A percentile compares a stretch with the other conserved stretches of the same genome.
These are phyloP conservation scores for Drosophila obscura DNA, from an alignment of 1,140 invertebrate species.

Conservation along the genomic window DNA sequence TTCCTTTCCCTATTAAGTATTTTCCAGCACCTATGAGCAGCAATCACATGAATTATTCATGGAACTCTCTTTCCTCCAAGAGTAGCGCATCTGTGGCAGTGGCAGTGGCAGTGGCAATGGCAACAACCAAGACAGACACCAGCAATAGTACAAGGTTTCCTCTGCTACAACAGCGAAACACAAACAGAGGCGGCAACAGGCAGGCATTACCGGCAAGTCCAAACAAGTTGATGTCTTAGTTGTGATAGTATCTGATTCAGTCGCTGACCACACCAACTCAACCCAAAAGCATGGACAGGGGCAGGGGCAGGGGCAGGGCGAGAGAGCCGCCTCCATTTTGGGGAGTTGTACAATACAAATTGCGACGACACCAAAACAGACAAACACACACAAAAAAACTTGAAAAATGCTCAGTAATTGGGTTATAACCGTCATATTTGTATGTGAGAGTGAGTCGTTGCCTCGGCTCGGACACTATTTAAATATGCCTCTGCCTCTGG, in stretches of 20 bases:
- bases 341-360: constrained; percentile 50
- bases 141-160: constrained; percentile 8
- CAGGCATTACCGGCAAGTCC: constrained; percentile 34
- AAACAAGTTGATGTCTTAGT: constrained; percentile 57
- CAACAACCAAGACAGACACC: not conserved
- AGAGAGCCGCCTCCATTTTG: constrained; percentile 3
- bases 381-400: constrained; percentile 37
- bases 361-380: constrained; percentile 69
- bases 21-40: not conserved
- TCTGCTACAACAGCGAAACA: constrained; percentile 9
- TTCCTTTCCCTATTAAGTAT: no score
- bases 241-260: constrained; percentile 53
- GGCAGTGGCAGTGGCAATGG: no score
- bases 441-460: constrained; percentile 33
- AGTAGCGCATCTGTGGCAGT: not conserved
- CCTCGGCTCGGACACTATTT: constrained; percentile 32
- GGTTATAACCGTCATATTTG: constrained; percentile 75
- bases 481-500: constrained; percentile 39
- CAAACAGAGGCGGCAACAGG: constrained; percentile 24
- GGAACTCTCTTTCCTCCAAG: not conserved
- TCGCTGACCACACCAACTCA: constrained; percentile 46
- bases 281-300: not conserved
- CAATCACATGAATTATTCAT: constrained; percentile 22
- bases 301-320: not conserved
- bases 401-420: constrained; percentile 69